Evolutionary conservation across 2,113 vertebrate species (phyloP).

Genomic region (Xenotilapia longispinis): DNA sequence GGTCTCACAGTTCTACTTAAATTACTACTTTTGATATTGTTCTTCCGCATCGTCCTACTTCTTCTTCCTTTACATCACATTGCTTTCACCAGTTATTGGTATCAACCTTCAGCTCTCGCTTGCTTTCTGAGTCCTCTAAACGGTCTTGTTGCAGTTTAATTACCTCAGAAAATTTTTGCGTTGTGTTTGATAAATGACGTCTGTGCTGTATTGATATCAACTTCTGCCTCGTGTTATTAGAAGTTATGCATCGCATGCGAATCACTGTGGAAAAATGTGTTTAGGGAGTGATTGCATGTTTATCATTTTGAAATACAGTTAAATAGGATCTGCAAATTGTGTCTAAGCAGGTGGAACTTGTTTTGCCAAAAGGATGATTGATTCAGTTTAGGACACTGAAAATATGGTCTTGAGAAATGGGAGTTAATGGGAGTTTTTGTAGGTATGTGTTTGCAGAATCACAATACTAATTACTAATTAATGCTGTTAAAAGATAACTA

Average conservation of each 20-base stretch:
- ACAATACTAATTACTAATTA: background rate
- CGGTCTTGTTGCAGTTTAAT: background rate
- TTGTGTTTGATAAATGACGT: background rate
- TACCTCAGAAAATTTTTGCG: background rate
- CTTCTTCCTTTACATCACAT: background rate
- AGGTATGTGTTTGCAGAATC: background rate
- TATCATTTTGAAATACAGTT: background rate
- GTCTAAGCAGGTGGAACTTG: fast-evolving
- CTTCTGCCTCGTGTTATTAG: background rate
- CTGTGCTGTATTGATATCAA: background rate
- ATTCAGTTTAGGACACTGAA: background rate
- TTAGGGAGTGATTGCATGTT: background rate
- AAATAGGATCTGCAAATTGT: background rate
- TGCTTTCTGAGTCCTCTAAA: background rate
- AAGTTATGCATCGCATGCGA: background rate
- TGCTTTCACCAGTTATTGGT: background rate
- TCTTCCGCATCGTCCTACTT: background rate
- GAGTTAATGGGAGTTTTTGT: background rate
- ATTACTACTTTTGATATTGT: background rate
- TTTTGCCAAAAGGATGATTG: background rate
- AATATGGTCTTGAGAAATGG: background rate
- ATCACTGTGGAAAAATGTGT: background rate
- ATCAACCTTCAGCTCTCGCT: background rate
- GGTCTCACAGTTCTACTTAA: background rate
- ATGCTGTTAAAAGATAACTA: background rate